Percentiles rank a stretch among this genome's conserved stretches.
Evolutionary conservation across 2,888 invertebrate species (phyloP).

Genomic region (Athrips mouffetella): DNA sequence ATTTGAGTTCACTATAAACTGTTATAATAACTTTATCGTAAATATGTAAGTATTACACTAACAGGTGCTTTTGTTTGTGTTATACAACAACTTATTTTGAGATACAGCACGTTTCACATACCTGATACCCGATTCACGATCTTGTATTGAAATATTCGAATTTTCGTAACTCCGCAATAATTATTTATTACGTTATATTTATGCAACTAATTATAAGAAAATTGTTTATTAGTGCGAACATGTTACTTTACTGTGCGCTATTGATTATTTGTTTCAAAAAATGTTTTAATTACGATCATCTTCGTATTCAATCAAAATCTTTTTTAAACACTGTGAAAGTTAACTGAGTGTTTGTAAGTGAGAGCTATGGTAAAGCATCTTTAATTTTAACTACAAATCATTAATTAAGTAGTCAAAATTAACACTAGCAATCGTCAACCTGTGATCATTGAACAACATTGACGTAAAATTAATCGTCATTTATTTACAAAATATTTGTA

Average conservation of each 20-base stretch:
- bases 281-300: neutral
- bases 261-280: slow-evolving; percentile 11
- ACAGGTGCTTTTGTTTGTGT: neutral
- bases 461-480: too few relatives aligned
- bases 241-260: slow-evolving; percentile 9
- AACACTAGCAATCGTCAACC: too few relatives aligned
- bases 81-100: neutral
- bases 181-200: neutral
- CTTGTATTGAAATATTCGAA: slow-evolving; percentile 4
- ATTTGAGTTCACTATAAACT: slow-evolving; percentile 1
- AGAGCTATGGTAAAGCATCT: too few relatives aligned
- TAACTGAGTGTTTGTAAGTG: too few relatives aligned
- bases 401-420: too few relatives aligned
- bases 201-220: neutral
- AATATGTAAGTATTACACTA: neutral
- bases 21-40: slow-evolving; percentile 2
- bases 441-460: too few relatives aligned
- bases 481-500: too few relatives aligned
- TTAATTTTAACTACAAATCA: too few relatives aligned
- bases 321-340: neutral
- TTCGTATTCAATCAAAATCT: too few relatives aligned
- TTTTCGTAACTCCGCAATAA: neutral
- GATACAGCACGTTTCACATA: slow-evolving; percentile 5
- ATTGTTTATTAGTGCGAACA: slow-evolving; percentile 8
- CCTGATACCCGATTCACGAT: slow-evolving; percentile 2